Base-by-base conservation (phyloP, 1,140 invertebrate genomes). In the Matsumurasca onukii region DNA sequence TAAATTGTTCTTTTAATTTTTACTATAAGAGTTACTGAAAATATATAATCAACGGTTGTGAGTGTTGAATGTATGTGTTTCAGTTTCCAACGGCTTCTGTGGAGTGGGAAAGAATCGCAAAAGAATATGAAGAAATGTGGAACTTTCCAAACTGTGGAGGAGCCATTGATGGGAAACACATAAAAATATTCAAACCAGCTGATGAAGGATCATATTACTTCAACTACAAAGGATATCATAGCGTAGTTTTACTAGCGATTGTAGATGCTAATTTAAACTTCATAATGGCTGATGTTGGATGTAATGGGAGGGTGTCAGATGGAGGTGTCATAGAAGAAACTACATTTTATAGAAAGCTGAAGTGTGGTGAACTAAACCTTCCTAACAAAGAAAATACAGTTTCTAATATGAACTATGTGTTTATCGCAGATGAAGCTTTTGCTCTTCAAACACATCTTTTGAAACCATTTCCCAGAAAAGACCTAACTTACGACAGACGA, bases 221-320 rank as follows among this genome's bases (percentile, higher is more conserved):
- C 55, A 86, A 85, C 72, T 84, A 85, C 69, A 85, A 85, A 68
- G 72, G 75, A 27, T 78, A 71, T 52, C 82, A 80, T 74, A 82
- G 80, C 66, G 78, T 84, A 59, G 80, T 86, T 30, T 72, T 86
- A 20, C 69, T 85, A 66, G 83, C 79, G 5, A 55, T 83, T 64
- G 77, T 78, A 20, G 82, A 85, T 75, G 77, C 76, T n/a, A 72
- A 83, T 65, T 82, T 63, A 31, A 64, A 68, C 39, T 68, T 71
- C 30, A 51, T 68, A 17, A 25, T 30, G 9, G 34, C 30, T 17
- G 3, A 52, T 51, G 59, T 69, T 20, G 81, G 80, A 20, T 75
- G 74, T n/a, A 76, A 77, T 69, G 81, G 80, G 51, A 76, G 76
- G 69, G 73, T 78, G 65, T 76, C 77, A 68, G 79, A 82, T 75